phyloP scores from a whole-genome alignment of 1,140 invertebrate genomes.

The Melanaphis sacchari region DNA sequence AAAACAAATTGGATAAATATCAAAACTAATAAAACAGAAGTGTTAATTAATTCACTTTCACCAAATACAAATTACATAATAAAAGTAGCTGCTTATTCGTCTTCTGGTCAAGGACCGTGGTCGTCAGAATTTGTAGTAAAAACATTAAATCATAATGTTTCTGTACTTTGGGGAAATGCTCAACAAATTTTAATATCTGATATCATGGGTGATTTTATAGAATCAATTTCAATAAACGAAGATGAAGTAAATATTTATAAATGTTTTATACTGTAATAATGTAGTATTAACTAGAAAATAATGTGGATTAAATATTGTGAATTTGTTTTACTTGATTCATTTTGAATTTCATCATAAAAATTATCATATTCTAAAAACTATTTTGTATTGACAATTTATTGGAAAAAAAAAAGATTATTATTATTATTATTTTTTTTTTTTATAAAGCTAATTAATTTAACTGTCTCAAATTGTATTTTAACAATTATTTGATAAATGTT shows the following conservation, averaged over 20 bases:
- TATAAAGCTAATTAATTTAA: not conserved
- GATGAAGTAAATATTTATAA: not conserved
- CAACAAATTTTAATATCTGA: slow-evolving; percentile 77
- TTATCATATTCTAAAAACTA: not conserved
- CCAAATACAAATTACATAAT: slow-evolving; percentile 79
- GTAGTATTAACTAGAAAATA: not conserved
- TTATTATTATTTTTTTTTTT: not conserved
- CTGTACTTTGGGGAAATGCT: slow-evolving; percentile 74
- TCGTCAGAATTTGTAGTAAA: slow-evolving; percentile 75
- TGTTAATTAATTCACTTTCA: slow-evolving; percentile 72
- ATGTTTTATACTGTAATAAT: not conserved
- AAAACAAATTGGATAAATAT: slow-evolving; percentile 66
- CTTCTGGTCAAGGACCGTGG: slow-evolving; percentile 81
- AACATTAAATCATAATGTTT: slow-evolving; percentile 68
- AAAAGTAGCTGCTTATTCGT: slow-evolving; percentile 78
- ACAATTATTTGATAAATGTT: not conserved
- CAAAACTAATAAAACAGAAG: slow-evolving; percentile 70
- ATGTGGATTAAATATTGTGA: not conserved
- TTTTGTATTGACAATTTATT: no score
- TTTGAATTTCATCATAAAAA: not conserved
- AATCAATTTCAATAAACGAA: slow-evolving; percentile 59
- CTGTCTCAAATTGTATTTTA: not conserved
- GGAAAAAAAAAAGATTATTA: not conserved
- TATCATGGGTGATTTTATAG: slow-evolving; percentile 72
- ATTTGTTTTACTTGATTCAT: not conserved